Evolutionary conservation across 1,140 invertebrate genomes (phyloP), one percentile per base, ranked within the genome.

Genomic region (Chironomus striatipennis): DNA sequence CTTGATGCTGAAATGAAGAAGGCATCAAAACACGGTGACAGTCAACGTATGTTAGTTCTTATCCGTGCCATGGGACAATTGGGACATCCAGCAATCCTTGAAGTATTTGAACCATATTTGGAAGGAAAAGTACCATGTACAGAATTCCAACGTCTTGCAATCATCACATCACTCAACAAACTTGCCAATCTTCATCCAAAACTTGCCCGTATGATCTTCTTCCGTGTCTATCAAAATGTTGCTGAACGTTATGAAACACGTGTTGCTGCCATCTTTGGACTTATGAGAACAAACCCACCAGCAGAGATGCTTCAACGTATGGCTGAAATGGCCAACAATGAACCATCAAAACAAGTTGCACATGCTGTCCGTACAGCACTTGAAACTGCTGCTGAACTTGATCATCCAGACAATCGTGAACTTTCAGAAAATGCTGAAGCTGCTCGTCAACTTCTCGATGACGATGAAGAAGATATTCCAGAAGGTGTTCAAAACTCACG

Each of bases 181-280:
- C 77, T 91, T 5, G 82, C 83, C 12, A 76, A 78, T 7, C 77
- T 80, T 57, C 77, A 84, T 57, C 88, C 89, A 15, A 81, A 80
- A 75, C 65, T 84, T 2, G 86, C 83, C 0, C 84, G 85, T 42
- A 79, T 85, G 17, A 85, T 89, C 7, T 78, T 90, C 0, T 90
- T 85, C 81, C 90, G 86, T 77, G 87, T 91, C 74, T 88, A 90
- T 76, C 83, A 85, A 75, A 91, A 91, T 79, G 82, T 83, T 12
- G 85, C 82, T 72, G 90, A 91, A 76, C 76, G 83, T 17, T 85
- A 87, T 74, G 86, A 90, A 83, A 81, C 91, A 2, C 85, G 90
- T 76, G 85, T 86, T 24, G 86, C 86, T 67, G 89, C 90, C 57
- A 86, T 90, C 9, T 85, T 83, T 43, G 80, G 85, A 15, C 79